phyloP scores from a whole-genome alignment of 2,113 vertebrate genomes.

The Amia ocellicauda region DNA sequence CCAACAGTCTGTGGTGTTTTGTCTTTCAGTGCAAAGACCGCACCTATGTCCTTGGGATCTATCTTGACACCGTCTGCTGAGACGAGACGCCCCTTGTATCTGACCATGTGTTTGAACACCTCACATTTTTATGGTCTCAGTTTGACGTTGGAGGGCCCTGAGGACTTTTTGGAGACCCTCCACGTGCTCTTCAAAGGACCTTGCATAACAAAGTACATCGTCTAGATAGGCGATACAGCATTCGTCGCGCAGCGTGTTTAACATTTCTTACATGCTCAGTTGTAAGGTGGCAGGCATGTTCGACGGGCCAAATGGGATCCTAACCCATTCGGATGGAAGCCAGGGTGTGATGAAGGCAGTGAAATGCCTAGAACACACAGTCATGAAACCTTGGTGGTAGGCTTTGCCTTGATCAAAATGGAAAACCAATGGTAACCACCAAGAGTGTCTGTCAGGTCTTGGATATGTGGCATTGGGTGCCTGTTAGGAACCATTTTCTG shows the following conservation, averaged over 20 bases:
- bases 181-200: conserved; percentile 1
- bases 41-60: conserved; percentile 27
- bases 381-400: neutral
- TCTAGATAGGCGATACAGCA: conserved; percentile 18
- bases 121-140: conserved; percentile 18
- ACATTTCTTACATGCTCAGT: conserved; percentile 22
- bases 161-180: conserved; percentile 4
- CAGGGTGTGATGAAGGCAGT: conserved; percentile 3
- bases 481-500: too few relatives aligned
- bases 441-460: neutral
- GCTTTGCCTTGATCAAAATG: neutral
- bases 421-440: neutral
- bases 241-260: neutral
- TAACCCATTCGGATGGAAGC: conserved; percentile 6
- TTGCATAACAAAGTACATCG: conserved; percentile 4
- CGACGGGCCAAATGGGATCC: conserved; percentile 11
- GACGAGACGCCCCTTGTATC: conserved; percentile 18
- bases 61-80: conserved; percentile 19
- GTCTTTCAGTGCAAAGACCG: conserved; percentile 1
- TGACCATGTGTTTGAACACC: conserved; percentile 11
- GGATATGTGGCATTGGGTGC: neutral
- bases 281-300: conserved; percentile 10
- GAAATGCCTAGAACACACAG: neutral
- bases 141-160: conserved; percentile 3
- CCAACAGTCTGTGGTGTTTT: conserved; percentile 32